phyloP scores from a whole-genome alignment of 2,888 invertebrate species.

The Drosophila mimica region DNA sequence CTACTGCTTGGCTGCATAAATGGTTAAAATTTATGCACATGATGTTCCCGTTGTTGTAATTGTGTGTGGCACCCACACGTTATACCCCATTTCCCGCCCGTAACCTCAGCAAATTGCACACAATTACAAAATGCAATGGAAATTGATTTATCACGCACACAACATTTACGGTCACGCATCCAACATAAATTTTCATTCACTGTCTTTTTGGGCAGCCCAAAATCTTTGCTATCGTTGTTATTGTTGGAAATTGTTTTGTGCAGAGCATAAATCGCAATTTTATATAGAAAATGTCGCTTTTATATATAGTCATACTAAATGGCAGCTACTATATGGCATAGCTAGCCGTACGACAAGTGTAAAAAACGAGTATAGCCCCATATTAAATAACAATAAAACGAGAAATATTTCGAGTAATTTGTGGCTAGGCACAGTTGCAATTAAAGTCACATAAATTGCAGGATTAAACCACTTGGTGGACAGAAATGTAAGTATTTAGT shows the following conservation, averaged over 20 bases:
- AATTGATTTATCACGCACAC: slow-evolving; percentile 78
- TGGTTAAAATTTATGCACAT: slow-evolving; percentile 65
- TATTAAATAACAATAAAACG: slow-evolving; percentile 47
- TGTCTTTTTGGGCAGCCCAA: slow-evolving; percentile 65
- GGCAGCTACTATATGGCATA: slow-evolving; percentile 20
- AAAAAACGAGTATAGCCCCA: slow-evolving; percentile 15
- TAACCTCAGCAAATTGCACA: slow-evolving; percentile 60
- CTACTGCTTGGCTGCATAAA: slow-evolving; percentile 55
- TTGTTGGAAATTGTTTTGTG: slow-evolving; percentile 67
- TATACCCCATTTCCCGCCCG: neutral
- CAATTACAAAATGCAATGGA: slow-evolving; percentile 78
- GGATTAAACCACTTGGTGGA: slow-evolving; percentile 1
- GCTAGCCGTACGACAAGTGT: neutral
- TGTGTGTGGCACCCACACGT: slow-evolving; percentile 7
- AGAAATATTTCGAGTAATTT: slow-evolving; percentile 44
- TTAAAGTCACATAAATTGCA: slow-evolving; percentile 40
- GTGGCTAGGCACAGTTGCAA: slow-evolving; percentile 35
- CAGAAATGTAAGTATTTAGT: slow-evolving; percentile 13
- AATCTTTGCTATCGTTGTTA: slow-evolving; percentile 38
- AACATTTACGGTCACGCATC: slow-evolving; percentile 77
- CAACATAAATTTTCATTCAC: slow-evolving; percentile 77
- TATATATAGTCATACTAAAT: slow-evolving; percentile 14
- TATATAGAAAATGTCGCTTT: slow-evolving; percentile 44
- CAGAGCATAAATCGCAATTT: slow-evolving; percentile 67
- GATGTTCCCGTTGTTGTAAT: slow-evolving; percentile 17